Base-by-base conservation (phyloP, 1,140 invertebrate genomes). In the Triops cancriformis region DNA sequence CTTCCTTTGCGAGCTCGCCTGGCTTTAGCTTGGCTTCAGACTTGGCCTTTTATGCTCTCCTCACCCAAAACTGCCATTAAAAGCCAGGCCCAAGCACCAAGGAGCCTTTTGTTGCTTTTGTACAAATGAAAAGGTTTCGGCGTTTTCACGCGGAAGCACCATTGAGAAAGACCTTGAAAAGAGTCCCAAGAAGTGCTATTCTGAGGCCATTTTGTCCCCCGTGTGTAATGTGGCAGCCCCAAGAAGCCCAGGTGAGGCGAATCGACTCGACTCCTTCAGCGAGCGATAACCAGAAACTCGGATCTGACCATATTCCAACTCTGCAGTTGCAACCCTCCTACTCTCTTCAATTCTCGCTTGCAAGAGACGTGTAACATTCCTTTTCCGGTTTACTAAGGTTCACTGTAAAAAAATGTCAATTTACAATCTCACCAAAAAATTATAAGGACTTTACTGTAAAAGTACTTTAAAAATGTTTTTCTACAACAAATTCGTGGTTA, bases 101-200 rank as follows among this genome's bases (percentile, higher is more conserved):
- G 51, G 51, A n/a, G 51, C 51, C 51, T 64, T 64, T 64, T 64
- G 51, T 64, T 64, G n/a, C 51, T 64, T 64, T 64, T 64, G 51
- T 64, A 64, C 51, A 64, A 64, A 64, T 64, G 51, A 64, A 64
- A 64, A 64, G 51, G 51, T 64, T 64, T 64, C 51, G 51, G 51
- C 51, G 51, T 64, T 64, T 64, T 64, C 51, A 64, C 51, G 51
- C 51, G 51, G 51, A 64, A 64, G 51, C 51, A 64, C 51, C 51
- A 64, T 64, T 64, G 51, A 64, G 51, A 64, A 64, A 14, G n/a
- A 64, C 51, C 51, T 64, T 64, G 51, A 64, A 64, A 64, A 14
- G 51, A 64, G 51, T 64, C 51, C 51, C 51, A 64, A 64, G 51
- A 64, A 64, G 51, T 64, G 51, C 51, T 64, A 64, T 64, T 64